phyloP scores from a whole-genome alignment of 2,113 vertebrate genomes.

The Gobius niger region DNA sequence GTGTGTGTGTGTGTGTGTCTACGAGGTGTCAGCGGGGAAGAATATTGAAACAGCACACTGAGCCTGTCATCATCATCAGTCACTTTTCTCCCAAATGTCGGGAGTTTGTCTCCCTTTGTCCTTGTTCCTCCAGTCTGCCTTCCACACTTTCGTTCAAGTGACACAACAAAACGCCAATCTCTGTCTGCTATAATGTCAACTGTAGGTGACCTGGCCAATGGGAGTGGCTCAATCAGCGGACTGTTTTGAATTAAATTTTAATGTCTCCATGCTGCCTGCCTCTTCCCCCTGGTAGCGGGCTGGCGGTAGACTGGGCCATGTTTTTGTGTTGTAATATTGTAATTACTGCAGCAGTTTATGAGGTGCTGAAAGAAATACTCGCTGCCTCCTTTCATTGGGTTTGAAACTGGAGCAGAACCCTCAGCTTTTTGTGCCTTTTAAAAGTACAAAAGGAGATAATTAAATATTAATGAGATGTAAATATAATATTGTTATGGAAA shows the following conservation, averaged over 20 bases:
- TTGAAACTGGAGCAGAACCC: slow-evolving; percentile 32
- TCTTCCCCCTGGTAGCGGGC: slow-evolving; percentile 37
- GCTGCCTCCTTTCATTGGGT: slow-evolving; percentile 44
- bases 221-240: slow-evolving; percentile 65
- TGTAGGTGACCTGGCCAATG: slow-evolving; percentile 65
- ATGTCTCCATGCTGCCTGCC: slow-evolving; percentile 59
- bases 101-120: slow-evolving; percentile 68
- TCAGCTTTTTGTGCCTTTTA: slow-evolving; percentile 37
- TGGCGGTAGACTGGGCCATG: slow-evolving; percentile 36
- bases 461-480: slow-evolving; percentile 63
- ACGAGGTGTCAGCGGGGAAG: slow-evolving; percentile 64
- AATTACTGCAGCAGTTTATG: slow-evolving; percentile 73
- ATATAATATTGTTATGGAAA: slow-evolving; percentile 60
- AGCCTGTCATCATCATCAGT: slow-evolving; percentile 72
- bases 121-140: slow-evolving; percentile 50
- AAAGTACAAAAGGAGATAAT: slow-evolving; percentile 42
- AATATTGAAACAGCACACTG: slow-evolving; percentile 67
- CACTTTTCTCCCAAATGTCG: slow-evolving; percentile 68
- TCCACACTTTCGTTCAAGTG: slow-evolving; percentile 55
- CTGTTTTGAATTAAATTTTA: slow-evolving; percentile 73
- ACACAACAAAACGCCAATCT: slow-evolving; percentile 59
- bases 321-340: slow-evolving; percentile 64
- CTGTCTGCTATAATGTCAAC: slow-evolving; percentile 54
- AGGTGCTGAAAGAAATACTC: slow-evolving; percentile 59
- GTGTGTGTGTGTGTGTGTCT: slow-evolving; percentile 49